Evolutionary conservation across 2,797 vertebrate genomes (phyloP), one percentile per base, ranked within the genome.

Genomic region (Poecilia wingei): DNA sequence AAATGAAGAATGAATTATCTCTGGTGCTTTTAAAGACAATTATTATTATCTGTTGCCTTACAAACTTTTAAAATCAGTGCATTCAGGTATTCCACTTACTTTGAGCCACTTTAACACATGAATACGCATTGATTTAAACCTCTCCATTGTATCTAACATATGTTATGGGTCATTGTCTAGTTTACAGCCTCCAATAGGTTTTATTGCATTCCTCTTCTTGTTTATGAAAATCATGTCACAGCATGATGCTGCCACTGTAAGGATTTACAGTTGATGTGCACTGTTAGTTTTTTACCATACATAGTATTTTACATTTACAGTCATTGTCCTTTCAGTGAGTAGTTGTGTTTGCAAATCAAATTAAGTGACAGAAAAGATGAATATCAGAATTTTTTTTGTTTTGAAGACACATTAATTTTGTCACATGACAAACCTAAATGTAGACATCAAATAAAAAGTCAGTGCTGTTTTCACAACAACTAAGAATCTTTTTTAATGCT

Each of bases 301-400:
- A n/a, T 25, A 69, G 10, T 8, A 43, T 43, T 41, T 25, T 14
- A 13, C 12, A 90, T 51, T 81, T 84, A 92, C 92, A 93, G 92
- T 93, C 90, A 86, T 87, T 80, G 84, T 88, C 83, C 84, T 88
- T 91, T 91, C 88, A 88, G 70, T 80, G 80, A 47, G 43, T 82
- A 47, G 80, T 36, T 79, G 74, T 16, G 80, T 61, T 78, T 64
- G 76, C 1, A 3, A 75, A 82, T 79, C 1, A 3, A 75, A 82
- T 79, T 72, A 76, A 87, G 76, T 82, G 84, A 88, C 82, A 64
- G 84, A 84, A 79, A 49, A 45, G 49, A 79, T 61, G 79, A 85
- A 5, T 43, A 77, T 73, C 71, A 85, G 77, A 85, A 85, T 89
- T 84, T 75, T 90, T 92, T 41, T 69, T 2, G 43, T 77, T 79